Conservation (phyloP, 2,888 invertebrate species). For the Rhimphoctona megacephalus region DNA sequence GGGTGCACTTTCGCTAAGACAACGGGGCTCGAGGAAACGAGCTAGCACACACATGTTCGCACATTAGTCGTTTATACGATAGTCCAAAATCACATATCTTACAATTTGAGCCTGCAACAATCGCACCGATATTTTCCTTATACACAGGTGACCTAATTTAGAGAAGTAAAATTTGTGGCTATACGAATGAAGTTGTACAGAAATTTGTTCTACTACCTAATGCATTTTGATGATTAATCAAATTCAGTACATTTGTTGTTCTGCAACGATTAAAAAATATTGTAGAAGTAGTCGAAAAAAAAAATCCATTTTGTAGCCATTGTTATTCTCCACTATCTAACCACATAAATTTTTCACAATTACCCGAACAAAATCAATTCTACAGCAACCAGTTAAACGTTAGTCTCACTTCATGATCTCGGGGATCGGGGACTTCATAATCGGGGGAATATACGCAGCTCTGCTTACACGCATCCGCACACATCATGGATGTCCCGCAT, state of each 20-base stretch:
- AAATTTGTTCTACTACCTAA: neutral
- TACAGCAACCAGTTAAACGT: neutral
- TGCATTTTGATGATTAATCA: too few relatives aligned
- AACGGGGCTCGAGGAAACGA: constrained; percentile 43
- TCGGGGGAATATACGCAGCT: neutral
- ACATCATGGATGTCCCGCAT: constrained; percentile 60
- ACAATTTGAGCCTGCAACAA: neutral
- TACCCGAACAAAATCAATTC: constrained; percentile 1
- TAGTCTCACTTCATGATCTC: constrained; percentile 27
- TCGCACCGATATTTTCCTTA: neutral
- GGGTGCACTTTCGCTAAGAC: constrained; percentile 60
- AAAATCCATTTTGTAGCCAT: too few relatives aligned
- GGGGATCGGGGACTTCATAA: constrained; percentile 8
- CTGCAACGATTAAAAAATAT: too few relatives aligned
- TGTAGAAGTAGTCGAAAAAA: too few relatives aligned
- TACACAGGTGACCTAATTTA: neutral
- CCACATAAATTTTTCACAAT: neutral
- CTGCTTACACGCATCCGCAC: constrained; percentile 58
- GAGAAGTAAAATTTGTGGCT: neutral
- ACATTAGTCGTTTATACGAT: constrained; percentile 20
- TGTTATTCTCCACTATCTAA: neutral
- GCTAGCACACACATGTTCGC: constrained; percentile 24
- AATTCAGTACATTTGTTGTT: neutral
- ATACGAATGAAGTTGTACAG: neutral
- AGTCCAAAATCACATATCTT: constrained; percentile 16